Conservation (phyloP, 1,140 invertebrate genomes). For the Drosophila suzukii region DNA sequence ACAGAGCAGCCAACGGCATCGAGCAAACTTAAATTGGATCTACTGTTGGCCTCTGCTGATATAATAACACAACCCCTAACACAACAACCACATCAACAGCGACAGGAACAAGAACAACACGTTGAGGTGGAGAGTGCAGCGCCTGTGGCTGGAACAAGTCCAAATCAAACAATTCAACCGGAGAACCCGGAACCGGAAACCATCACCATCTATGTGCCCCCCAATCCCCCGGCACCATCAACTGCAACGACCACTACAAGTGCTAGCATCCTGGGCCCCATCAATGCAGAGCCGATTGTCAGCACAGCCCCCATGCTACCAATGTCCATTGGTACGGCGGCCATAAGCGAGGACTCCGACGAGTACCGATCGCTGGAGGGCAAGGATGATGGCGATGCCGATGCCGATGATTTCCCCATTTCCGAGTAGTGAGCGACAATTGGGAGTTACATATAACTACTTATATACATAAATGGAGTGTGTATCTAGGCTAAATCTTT, state of each 20-base stretch:
- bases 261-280: constrained; percentile 40
- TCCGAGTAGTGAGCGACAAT: constrained; percentile 71
- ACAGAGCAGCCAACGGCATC: constrained; percentile 84
- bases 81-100: constrained; percentile 51
- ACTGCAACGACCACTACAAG: constrained; percentile 11
- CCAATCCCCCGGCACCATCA: constrained; percentile 13
- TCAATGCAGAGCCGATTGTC: constrained; percentile 36
- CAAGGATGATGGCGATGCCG: constrained; percentile 74
- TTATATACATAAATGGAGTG: constrained; percentile 33
- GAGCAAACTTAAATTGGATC: constrained; percentile 76
- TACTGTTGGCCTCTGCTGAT: constrained; percentile 81
- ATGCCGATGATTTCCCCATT: constrained; percentile 74
- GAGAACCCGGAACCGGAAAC: constrained; percentile 23
- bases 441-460: constrained; percentile 37
- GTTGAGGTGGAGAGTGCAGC: constrained; percentile 12
- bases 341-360: constrained; percentile 80
- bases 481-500: constrained; percentile 64
- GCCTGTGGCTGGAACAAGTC: constrained; percentile 26
- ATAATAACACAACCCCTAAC: constrained; percentile 69
- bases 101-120: constrained; percentile 27
- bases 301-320: constrained; percentile 40
- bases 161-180: constrained; percentile 19
- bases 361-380: constrained; percentile 83
- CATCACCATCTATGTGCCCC: constrained; percentile 49
- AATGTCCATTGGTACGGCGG: constrained; percentile 53